Conservation (phyloP, 2,888 invertebrate genomes). For the Brachypalpus laphriformis region DNA sequence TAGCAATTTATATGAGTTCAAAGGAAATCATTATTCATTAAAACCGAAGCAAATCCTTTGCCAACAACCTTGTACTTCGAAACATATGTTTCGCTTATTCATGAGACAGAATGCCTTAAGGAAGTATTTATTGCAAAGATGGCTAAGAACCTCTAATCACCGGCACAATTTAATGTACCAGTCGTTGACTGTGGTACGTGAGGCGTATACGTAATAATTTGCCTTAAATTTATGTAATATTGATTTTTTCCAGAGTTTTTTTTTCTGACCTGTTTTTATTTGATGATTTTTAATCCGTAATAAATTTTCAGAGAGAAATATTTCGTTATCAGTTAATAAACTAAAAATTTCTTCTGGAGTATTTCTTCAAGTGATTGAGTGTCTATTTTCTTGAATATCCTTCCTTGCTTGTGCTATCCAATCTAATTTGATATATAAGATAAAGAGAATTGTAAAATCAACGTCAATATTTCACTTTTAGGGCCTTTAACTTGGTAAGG, state of each 20-base stretch:
- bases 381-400: neutral
- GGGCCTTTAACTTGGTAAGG: neutral
- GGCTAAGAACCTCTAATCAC: no score
- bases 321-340: neutral
- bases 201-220: constrained; percentile 41
- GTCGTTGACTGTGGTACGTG: neutral
- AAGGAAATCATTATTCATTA: no score
- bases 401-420: neutral
- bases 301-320: neutral
- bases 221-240: neutral
- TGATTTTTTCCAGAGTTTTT: neutral
- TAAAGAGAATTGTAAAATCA: neutral
- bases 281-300: no score
- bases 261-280: neutral
- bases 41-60: no score
- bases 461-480: neutral
- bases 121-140: no score
- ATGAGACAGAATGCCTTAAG: no score
- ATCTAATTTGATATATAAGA: neutral
- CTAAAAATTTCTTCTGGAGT: no score
- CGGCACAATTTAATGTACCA: no score
- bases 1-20: no score
- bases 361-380: neutral
- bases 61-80: no score
- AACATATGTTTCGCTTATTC: no score